These are phyloP conservation scores for Sitta carolinensis DNA, from an alignment of 2,797 vertebrate species.

Conservation along the genomic window DNA sequence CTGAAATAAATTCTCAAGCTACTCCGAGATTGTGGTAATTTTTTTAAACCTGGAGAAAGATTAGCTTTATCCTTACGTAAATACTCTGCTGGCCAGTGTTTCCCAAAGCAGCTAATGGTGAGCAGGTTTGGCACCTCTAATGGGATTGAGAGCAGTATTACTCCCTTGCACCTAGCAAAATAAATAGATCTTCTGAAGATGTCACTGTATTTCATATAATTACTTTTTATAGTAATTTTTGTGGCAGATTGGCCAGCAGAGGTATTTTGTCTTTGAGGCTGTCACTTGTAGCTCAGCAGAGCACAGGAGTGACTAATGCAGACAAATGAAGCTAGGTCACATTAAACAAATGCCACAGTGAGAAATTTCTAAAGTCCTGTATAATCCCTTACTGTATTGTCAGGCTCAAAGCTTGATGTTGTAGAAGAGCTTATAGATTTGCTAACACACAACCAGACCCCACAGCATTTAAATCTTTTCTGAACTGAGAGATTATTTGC, in stretches of 20 bases:
- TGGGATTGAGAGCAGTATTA: not conserved
- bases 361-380: not conserved
- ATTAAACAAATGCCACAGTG: not conserved
- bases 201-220: not conserved
- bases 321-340: not conserved
- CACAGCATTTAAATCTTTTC: not conserved
- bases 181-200: not conserved
- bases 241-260: not conserved
- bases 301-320: not conserved
- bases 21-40: not conserved
- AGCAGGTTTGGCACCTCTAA: not conserved
- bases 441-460: not conserved
- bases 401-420: not conserved
- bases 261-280: conserved; percentile 26
- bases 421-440: not conserved
- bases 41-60: not conserved
- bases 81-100: not conserved
- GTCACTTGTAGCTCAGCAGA: not conserved
- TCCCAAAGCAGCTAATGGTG: not conserved
- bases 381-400: not conserved
- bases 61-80: not conserved
- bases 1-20: not conserved
- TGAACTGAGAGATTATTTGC: not conserved
- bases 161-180: not conserved
- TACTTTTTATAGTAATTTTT: not conserved